Conservation (phyloP, 2,797 vertebrate genomes). For the Danionella dracula region DNA sequence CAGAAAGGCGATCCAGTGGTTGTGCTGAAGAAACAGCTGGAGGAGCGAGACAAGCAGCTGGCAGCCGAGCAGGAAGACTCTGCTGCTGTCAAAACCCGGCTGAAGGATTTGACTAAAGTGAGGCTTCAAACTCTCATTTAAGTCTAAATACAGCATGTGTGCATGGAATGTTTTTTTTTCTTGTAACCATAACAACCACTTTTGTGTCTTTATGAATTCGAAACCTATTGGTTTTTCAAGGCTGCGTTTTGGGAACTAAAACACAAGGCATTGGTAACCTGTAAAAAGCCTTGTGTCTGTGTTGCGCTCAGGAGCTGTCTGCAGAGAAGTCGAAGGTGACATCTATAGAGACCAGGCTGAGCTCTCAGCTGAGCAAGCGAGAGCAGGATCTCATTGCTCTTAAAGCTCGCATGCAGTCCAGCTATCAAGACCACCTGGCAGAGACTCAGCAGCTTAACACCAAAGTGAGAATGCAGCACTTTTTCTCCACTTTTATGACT, state of each 20-base stretch:
- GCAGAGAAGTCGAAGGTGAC: slow-evolving; percentile 79
- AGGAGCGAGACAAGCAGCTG: slow-evolving; percentile 88
- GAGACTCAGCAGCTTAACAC: slow-evolving; percentile 85
- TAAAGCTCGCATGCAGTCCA: slow-evolving; percentile 90
- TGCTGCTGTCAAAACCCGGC: slow-evolving; percentile 74
- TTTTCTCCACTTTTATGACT: not conserved
- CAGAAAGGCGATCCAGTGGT: slow-evolving; percentile 88
- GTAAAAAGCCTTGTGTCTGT: not conserved
- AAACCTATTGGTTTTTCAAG: too few species aligned
- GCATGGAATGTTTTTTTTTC: too few species aligned
- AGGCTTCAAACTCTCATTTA: not conserved
- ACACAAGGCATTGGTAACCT: not conserved
- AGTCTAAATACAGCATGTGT: not conserved
- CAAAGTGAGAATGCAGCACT: slow-evolving; percentile 69
- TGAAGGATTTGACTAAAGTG: slow-evolving; percentile 87
- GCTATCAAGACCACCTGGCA: slow-evolving; percentile 83
- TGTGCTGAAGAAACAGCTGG: slow-evolving; percentile 85
- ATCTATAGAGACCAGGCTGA: slow-evolving; percentile 76
- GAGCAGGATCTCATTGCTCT: slow-evolving; percentile 83
- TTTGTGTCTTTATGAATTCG: too few species aligned
- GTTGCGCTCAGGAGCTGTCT: slow-evolving; percentile 73
- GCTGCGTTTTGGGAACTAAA: too few species aligned
- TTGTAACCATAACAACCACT: too few species aligned
- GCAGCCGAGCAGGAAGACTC: slow-evolving; percentile 79
- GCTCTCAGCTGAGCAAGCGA: slow-evolving; percentile 78